phyloP scores from a whole-genome alignment of 37 sponge, comb jelly and placozoan genomes.

The Eunapius fragilis region DNA sequence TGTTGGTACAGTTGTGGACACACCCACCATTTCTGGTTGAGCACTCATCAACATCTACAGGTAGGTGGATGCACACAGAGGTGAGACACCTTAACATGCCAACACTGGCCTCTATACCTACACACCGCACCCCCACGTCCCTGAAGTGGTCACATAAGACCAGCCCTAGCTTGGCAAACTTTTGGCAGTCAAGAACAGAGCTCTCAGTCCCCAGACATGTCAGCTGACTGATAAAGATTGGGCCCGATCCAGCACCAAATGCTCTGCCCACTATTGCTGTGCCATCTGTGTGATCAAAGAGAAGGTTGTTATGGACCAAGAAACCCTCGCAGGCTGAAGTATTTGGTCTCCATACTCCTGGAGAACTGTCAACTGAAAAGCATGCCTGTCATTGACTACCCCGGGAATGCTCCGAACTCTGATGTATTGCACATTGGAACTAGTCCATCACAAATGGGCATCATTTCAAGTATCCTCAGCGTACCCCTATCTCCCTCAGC shows the following conservation, averaged over 20 bases:
- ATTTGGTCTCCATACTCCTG: no score
- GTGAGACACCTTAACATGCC: neutral
- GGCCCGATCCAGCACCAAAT: conserved; percentile 29
- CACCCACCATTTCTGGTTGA: conserved; percentile 25
- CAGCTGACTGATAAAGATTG: conserved; percentile 2
- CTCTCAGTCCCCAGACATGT: neutral
- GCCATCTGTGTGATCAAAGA: neutral
- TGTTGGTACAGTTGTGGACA: conserved; percentile 49
- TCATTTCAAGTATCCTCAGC: no score
- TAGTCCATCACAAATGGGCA: no score
- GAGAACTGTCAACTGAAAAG: no score
- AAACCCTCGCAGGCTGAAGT: no score
- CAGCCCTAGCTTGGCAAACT: neutral
- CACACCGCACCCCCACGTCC: conserved; percentile 33
- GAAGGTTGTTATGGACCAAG: neutral
- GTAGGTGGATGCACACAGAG: neutral
- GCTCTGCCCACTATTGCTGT: neutral
- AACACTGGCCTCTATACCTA: conserved; percentile 23
- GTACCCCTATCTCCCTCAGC: no score
- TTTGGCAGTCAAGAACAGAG: conserved; percentile 8
- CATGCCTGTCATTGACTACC: no score
- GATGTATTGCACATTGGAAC: no score
- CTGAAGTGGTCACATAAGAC: conserved; percentile 25
- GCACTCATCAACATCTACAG: conserved; percentile 53
- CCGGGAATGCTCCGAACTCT: no score